Evolutionary conservation across 1,140 invertebrate species (phyloP).

Genomic region (Mycetomoellerius zeteki): DNA sequence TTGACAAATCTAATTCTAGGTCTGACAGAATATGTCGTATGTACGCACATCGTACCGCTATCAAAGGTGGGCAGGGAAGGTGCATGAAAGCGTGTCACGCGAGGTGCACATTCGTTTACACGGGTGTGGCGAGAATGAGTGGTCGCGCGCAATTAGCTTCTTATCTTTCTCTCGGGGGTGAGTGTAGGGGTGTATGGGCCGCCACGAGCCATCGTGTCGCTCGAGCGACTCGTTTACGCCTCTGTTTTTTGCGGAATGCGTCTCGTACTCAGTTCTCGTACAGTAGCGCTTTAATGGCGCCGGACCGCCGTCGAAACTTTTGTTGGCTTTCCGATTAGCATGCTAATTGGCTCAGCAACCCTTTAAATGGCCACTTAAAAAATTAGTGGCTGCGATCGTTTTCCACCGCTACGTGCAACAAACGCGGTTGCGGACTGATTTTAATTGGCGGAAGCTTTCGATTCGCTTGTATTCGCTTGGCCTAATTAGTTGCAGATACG

Average conservation of each 20-base stretch:
- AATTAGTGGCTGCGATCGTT: slow-evolving; percentile 65
- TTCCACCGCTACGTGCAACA: slow-evolving; percentile 58
- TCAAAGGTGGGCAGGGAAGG: slow-evolving; percentile 63
- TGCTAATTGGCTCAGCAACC: slow-evolving; percentile 72
- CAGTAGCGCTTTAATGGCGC: not conserved
- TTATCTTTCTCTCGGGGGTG: slow-evolving; percentile 69
- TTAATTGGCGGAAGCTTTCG: slow-evolving; percentile 33
- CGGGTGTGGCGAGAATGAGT: slow-evolving; percentile 77
- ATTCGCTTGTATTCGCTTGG: slow-evolving; percentile 20
- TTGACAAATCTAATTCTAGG: slow-evolving; percentile 45
- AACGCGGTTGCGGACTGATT: slow-evolving; percentile 57
- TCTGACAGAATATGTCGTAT: slow-evolving; percentile 5
- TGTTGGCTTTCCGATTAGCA: slow-evolving; percentile 68
- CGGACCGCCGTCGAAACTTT: slow-evolving; percentile 60
- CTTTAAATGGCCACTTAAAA: slow-evolving; percentile 79
- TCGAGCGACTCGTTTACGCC: slow-evolving; percentile 56
- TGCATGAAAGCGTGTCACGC: slow-evolving; percentile 77
- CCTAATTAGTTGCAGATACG: slow-evolving; percentile 2
- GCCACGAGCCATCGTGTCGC: slow-evolving; percentile 41
- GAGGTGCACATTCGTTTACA: slow-evolving; percentile 70
- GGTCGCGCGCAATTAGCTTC: slow-evolving; percentile 75
- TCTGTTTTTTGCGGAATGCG: slow-evolving; percentile 52
- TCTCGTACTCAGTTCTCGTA: slow-evolving; percentile 44
- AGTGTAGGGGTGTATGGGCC: slow-evolving; percentile 47
- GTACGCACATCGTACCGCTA: slow-evolving; percentile 54